Percentiles rank a stretch among this genome's conserved stretches.
Conservation (phyloP, 2,797 vertebrate species). For the Mustela erminea region DNA sequence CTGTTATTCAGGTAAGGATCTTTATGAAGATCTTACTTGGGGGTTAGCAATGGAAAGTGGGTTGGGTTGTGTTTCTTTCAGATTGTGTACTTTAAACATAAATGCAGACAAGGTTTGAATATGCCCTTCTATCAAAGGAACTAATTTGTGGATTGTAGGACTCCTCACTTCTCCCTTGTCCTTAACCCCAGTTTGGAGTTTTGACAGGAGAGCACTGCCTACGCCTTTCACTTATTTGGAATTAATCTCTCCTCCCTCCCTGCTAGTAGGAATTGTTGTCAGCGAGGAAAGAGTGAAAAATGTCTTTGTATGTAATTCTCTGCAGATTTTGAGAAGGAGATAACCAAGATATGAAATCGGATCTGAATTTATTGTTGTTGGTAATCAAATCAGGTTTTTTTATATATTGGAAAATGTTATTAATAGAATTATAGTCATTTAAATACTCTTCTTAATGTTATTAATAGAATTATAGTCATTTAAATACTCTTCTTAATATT, state of each 20-base stretch:
- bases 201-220: neutral
- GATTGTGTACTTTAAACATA: neutral
- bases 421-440: constrained; percentile 3
- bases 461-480: neutral
- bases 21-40: neutral
- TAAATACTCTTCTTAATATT: constrained; percentile 20
- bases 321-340: constrained; percentile 2
- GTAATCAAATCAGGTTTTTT: constrained; percentile 18
- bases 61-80: neutral
- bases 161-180: neutral
- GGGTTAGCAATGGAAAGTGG: neutral
- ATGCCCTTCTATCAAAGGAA: neutral
- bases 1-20: constrained; percentile 96
- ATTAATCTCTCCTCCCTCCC: neutral
- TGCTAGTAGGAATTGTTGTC: neutral
- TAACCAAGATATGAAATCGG: constrained; percentile 8
- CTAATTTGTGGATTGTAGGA: neutral
- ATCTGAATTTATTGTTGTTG: neutral
- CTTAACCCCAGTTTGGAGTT: neutral
- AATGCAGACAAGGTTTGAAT: neutral
- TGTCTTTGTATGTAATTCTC: neutral
- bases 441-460: constrained; percentile 15
- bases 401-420: neutral
- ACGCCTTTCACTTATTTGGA: neutral
- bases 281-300: neutral